These are phyloP conservation scores for Perccottus glenii DNA, from an alignment of 2,113 vertebrate species.

Conservation along the genomic window DNA sequence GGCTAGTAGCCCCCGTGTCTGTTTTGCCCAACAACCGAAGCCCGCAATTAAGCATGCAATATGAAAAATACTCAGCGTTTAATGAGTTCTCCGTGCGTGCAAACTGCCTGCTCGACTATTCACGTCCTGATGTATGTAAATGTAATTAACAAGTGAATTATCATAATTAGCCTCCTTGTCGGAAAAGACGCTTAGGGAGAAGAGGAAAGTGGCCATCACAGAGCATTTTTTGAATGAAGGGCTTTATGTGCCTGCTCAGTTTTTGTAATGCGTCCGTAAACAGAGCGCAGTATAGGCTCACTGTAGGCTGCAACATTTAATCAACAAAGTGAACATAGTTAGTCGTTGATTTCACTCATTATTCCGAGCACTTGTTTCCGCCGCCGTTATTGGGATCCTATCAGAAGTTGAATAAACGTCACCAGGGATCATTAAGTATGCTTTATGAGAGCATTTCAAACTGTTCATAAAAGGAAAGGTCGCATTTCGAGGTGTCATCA, in stretches of 20 bases:
- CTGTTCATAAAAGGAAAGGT: conserved; percentile 24
- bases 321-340: conserved; percentile 36
- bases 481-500: conserved; percentile 31
- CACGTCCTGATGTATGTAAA: conserved; percentile 72
- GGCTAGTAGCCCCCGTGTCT: conserved; percentile 11
- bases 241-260: conserved; percentile 69
- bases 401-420: conserved; percentile 43
- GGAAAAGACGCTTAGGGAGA: conserved; percentile 64
- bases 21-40: conserved; percentile 37
- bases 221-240: conserved; percentile 61
- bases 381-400: conserved; percentile 36
- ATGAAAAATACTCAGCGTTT: conserved; percentile 64
- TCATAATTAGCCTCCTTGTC: conserved; percentile 77
- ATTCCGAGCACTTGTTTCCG: conserved; percentile 29
- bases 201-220: conserved; percentile 61
- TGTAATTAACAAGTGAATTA: conserved; percentile 81
- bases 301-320: conserved; percentile 36
- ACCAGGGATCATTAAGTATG: conserved; percentile 35
- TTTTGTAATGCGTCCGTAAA: conserved; percentile 66
- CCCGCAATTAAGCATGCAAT: conserved; percentile 60
- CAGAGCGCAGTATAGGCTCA: conserved; percentile 55
- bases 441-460: conserved; percentile 48
- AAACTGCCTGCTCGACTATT: conserved; percentile 59
- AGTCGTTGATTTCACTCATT: conserved; percentile 58
- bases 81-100: conserved; percentile 62